These are phyloP conservation scores for Numenius arquata DNA, from an alignment of 2,113 vertebrate species.

Conservation along the genomic window DNA sequence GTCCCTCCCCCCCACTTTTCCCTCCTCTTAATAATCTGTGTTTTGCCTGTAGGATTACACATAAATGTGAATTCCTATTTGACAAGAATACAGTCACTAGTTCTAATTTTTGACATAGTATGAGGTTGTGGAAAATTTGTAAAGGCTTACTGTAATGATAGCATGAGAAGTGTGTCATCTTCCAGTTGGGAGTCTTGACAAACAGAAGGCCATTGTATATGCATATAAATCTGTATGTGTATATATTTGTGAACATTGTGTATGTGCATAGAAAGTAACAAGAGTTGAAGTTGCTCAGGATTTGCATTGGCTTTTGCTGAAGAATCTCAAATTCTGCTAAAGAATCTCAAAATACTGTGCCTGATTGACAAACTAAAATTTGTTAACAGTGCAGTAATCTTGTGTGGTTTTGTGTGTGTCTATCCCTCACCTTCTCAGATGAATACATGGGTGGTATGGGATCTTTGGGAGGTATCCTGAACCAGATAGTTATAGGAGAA, in stretches of 20 bases:
- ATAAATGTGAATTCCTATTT: neutral
- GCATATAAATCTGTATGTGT: neutral
- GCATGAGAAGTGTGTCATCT: neutral
- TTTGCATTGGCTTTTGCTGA: neutral
- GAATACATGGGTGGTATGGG: neutral
- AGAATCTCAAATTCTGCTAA: neutral
- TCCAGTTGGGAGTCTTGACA: neutral
- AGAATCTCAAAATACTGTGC: neutral
- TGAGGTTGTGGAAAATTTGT: neutral
- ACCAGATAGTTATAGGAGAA: neutral
- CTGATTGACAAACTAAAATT: neutral
- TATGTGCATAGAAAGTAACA: neutral
- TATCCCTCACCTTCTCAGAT: neutral
- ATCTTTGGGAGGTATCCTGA: neutral
- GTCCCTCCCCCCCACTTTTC: neutral
- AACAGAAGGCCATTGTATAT: neutral
- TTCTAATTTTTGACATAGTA: conserved; percentile 6
- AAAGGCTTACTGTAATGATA: neutral
- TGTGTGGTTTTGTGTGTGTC: neutral
- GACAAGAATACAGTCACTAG: neutral
- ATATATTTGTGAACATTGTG: neutral
- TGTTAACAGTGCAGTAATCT: neutral
- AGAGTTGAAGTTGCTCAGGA: neutral
- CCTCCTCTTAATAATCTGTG: neutral
- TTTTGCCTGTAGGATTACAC: neutral